These are phyloP conservation scores for Drosophila paramelanica DNA, from an alignment of 2,888 invertebrate genomes.

Conservation along the genomic window DNA sequence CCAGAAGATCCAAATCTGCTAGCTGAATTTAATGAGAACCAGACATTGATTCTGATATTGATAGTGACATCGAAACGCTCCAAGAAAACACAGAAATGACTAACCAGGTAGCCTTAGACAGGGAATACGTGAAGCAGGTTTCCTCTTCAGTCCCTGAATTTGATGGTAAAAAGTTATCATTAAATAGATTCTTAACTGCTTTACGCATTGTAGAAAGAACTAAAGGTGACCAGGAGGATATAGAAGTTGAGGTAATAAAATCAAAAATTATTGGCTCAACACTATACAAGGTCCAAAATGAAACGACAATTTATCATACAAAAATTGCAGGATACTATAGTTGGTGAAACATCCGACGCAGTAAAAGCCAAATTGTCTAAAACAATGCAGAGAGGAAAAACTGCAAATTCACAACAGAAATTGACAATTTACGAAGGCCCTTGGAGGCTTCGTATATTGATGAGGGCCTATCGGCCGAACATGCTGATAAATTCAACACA, in stretches of 20 bases:
- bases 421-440: background rate
- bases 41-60: background rate
- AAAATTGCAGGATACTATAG: background rate
- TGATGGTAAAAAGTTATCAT: no score
- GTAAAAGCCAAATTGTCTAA: background rate
- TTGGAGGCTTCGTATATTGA: background rate
- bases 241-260: no score
- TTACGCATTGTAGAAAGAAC: no score
- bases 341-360: conserved; percentile 3
- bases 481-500: background rate
- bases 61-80: no score
- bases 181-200: no score
- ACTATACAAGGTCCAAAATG: background rate
- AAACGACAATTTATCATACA: background rate
- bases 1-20: background rate
- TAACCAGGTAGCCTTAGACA: no score
- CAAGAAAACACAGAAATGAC: no score
- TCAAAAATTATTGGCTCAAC: background rate
- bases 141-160: no score
- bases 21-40: background rate
- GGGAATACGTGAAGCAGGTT: no score
- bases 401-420: background rate
- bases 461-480: background rate
- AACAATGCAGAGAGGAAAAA: background rate
- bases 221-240: no score